Percentiles rank a stretch among this genome's conserved stretches.
phyloP scores from a whole-genome alignment of 2,113 vertebrate species.

The Heterochromis multidens region DNA sequence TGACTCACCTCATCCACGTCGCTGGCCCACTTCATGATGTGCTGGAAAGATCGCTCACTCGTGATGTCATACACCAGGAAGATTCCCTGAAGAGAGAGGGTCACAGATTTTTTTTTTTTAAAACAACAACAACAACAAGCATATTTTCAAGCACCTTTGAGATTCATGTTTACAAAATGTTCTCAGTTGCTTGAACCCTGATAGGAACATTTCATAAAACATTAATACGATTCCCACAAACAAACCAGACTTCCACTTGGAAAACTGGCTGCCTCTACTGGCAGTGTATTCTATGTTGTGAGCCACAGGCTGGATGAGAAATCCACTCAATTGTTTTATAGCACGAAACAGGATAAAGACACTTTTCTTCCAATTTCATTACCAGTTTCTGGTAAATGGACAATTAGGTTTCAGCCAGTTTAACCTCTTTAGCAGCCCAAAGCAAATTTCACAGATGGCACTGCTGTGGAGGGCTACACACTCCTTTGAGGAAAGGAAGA shows the following conservation, averaged over 20 bases:
- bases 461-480: background rate
- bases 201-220: background rate
- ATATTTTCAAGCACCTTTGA: background rate
- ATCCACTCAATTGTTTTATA: background rate
- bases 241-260: background rate
- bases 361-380: constrained; percentile 8
- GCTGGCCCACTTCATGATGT: constrained; percentile 99
- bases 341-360: background rate
- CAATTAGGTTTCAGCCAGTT: constrained; percentile 22
- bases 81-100: constrained; percentile 81
- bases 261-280: background rate
- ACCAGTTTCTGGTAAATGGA: constrained; percentile 33
- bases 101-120: background rate
- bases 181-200: background rate
- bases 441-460: background rate
- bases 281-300: background rate
- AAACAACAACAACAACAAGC: background rate
- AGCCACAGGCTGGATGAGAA: background rate
- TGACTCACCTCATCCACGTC: constrained; percentile 93
- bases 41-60: constrained; percentile 95
- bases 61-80: constrained; percentile 97
- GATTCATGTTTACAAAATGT: background rate
- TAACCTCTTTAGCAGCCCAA: constrained; percentile 11
- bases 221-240: background rate
- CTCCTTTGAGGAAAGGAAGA: background rate